These are phyloP conservation scores for Chiroxiphia lanceolata DNA, from an alignment of 2,797 vertebrate species.

Conservation along the genomic window DNA sequence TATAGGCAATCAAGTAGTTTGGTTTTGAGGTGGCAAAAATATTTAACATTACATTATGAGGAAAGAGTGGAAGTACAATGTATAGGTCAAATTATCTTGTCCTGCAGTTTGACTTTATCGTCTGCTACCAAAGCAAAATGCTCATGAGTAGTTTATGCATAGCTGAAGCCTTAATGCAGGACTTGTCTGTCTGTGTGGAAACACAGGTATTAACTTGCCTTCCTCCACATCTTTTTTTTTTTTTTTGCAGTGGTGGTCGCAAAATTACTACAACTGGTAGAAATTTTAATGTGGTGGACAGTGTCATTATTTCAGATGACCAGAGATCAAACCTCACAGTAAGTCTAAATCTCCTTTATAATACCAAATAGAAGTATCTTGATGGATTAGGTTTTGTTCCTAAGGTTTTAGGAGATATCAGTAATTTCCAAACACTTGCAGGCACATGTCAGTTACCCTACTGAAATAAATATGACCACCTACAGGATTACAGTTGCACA, in stretches of 20 bases:
- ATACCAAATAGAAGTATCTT: background rate
- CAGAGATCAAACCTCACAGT: conserved; percentile 66
- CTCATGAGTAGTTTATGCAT: background rate
- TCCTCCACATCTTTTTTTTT: background rate
- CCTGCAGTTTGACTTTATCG: background rate
- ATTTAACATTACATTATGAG: background rate
- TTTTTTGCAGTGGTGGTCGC: conserved; percentile 82
- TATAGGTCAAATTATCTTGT: background rate
- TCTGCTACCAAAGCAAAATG: background rate
- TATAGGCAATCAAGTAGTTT: background rate
- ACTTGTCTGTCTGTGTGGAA: background rate
- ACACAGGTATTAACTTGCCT: background rate
- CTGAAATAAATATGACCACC: background rate
- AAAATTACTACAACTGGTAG: conserved; percentile 78
- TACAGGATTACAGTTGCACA: background rate
- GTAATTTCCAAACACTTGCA: background rate
- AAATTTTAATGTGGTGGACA: conserved; percentile 83
- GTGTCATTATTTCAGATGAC: conserved; percentile 74
- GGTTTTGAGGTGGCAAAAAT: background rate
- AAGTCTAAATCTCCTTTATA: conserved; percentile 52
- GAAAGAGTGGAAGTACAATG: background rate
- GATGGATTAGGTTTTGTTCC: background rate
- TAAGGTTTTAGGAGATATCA: background rate
- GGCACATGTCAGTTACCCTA: background rate
- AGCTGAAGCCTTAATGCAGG: background rate